Percentiles rank a stretch among this genome's conserved stretches.
Conservation (phyloP, 2,888 invertebrate species). For the Bhutanitis thaidina region DNA sequence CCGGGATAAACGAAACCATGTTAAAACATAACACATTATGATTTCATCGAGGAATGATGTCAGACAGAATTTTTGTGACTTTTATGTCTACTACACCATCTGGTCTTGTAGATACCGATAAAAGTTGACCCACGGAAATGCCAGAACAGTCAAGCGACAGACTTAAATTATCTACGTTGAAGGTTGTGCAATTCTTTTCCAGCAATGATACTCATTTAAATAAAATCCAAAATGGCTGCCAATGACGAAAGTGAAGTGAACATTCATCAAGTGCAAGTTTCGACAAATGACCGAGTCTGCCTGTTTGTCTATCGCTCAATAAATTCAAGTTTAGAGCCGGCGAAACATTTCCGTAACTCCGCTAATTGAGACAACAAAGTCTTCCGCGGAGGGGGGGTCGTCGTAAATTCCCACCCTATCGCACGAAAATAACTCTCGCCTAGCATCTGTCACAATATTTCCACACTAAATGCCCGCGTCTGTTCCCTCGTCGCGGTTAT, state of each 20-base stretch:
- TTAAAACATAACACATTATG: no score
- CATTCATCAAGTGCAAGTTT: constrained; percentile 3
- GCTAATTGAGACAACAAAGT: constrained; percentile 43
- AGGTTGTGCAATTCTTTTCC: no score
- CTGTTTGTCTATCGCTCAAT: neutral
- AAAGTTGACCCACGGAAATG: no score
- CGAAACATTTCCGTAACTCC: constrained; percentile 23
- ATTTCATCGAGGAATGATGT: no score
- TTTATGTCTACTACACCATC: no score
- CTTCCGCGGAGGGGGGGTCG: constrained; percentile 20
- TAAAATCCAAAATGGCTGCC: neutral
- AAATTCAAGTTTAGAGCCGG: constrained; percentile 6
- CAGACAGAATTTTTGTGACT: no score
- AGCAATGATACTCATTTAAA: no score
- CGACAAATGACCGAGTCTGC: constrained; percentile 10
- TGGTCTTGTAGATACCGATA: no score
- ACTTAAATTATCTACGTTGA: no score
- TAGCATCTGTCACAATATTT: constrained; percentile 60
- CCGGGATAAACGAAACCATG: no score
- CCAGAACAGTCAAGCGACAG: no score
- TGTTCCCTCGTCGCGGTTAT: constrained; percentile 5
- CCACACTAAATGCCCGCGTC: constrained; percentile 18
- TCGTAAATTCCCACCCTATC: constrained; percentile 20
- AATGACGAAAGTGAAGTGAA: neutral
- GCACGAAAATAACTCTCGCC: constrained; percentile 50